These are phyloP conservation scores for Cryptomyrus ogoouensis DNA, from an alignment of 2,113 vertebrate genomes.

Conservation along the genomic window DNA sequence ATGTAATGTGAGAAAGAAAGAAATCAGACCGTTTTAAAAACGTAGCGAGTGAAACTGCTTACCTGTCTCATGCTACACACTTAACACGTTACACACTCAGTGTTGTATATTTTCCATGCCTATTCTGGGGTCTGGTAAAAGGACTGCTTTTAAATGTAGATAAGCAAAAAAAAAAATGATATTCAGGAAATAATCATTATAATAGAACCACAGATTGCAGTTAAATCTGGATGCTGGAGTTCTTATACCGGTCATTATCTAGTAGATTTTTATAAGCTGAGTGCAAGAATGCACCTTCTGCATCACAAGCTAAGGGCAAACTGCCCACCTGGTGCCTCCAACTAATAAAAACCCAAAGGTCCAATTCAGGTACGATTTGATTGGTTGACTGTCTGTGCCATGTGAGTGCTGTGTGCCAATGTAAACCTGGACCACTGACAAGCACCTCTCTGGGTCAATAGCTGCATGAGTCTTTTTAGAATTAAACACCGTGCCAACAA, in stretches of 20 bases:
- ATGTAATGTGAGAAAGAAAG: neutral
- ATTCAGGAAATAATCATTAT: neutral
- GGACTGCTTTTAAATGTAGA: neutral
- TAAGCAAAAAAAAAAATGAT: neutral
- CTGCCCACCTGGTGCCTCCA: neutral
- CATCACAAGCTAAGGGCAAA: neutral
- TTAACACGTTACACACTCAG: neutral
- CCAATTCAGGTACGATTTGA: neutral
- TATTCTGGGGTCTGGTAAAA: neutral
- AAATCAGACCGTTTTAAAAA: neutral
- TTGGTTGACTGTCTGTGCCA: neutral
- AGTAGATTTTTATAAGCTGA: neutral
- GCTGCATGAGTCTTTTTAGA: neutral
- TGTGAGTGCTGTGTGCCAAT: neutral
- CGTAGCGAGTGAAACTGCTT: neutral
- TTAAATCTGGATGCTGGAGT: slow-evolving; percentile 4
- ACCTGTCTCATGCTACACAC: neutral
- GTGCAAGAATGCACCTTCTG: neutral
- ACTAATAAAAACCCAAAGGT: neutral
- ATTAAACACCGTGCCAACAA: neutral
- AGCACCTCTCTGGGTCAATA: neutral
- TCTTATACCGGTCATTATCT: neutral
- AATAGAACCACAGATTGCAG: neutral
- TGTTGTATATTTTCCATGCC: neutral
- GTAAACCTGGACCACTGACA: neutral